A percentile compares a stretch with the other conserved stretches of the same genome.
Conservation (phyloP, 2,797 vertebrate species). For the Micromesistius poutassou region DNA sequence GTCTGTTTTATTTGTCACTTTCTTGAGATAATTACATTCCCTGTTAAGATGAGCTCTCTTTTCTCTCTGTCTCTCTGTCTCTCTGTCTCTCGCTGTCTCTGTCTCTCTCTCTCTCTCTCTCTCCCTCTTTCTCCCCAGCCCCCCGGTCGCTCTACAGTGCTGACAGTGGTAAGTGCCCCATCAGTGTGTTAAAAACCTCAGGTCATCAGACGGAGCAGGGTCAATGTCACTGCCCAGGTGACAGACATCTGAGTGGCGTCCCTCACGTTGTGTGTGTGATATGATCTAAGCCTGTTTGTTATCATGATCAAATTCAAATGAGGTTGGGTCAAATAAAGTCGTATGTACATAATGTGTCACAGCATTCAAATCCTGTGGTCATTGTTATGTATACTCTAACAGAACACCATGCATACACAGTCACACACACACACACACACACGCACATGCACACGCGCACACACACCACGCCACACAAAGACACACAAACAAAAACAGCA, state of each 20-base stretch:
- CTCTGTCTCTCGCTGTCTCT: not conserved
- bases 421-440: slow-evolving; percentile 13
- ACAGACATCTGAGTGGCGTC: no score
- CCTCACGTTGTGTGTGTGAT: no score
- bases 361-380: not conserved
- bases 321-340: no score
- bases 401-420: not conserved
- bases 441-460: no score
- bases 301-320: not conserved
- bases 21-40: not conserved
- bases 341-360: not conserved
- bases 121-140: slow-evolving; percentile 71
- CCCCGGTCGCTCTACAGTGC: slow-evolving; percentile 81
- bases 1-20: not conserved
- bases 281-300: no score
- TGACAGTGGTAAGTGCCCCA: slow-evolving; percentile 84
- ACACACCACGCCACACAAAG: slow-evolving; percentile 11
- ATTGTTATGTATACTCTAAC: not conserved
- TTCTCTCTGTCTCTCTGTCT: not conserved
- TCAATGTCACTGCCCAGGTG: no score
- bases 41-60: not conserved
- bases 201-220: slow-evolving; percentile 32
- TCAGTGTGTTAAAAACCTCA: slow-evolving; percentile 36
- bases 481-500: no score
- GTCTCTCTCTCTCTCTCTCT: not conserved